phyloP scores from a whole-genome alignment of 2,888 invertebrate species.

The Onthophagus sagittarius region DNA sequence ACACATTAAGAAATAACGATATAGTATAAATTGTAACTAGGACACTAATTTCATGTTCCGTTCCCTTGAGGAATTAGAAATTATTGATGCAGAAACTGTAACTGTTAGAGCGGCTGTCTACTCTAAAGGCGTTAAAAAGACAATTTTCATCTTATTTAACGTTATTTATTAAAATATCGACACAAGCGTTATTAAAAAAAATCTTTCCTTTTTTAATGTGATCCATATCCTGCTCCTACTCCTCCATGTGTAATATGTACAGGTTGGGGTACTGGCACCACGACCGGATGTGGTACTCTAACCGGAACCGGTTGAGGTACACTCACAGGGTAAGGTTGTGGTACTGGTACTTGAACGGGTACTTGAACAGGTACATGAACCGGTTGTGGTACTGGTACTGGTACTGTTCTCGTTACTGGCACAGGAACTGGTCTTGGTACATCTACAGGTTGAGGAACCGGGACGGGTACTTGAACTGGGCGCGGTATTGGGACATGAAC shows the following conservation, averaged over 20 bases:
- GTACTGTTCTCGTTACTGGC: conserved; percentile 42
- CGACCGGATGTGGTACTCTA: conserved; percentile 50
- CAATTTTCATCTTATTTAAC: not conserved
- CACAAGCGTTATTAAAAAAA: not conserved
- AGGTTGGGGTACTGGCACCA: conserved; percentile 55
- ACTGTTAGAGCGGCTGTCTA: not conserved
- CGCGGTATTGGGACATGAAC: conserved; percentile 53
- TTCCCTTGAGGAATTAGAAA: not conserved
- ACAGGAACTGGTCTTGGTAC: conserved; percentile 46
- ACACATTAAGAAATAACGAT: not conserved
- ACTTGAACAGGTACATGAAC: conserved; percentile 44
- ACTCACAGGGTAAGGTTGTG: conserved; percentile 55
- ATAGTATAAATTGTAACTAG: not conserved
- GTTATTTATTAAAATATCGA: not conserved
- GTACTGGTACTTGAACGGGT: conserved; percentile 48
- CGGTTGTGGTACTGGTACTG: conserved; percentile 45
- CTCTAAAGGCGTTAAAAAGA: not conserved
- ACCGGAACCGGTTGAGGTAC: conserved; percentile 52
- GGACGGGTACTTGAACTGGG: conserved; percentile 52
- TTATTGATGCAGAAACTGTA: not conserved
- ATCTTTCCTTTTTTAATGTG: not conserved
- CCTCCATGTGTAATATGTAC: conserved; percentile 40
- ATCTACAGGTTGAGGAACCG: conserved; percentile 53
- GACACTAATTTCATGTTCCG: not conserved
- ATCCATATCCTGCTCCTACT: conserved; percentile 30